Evolutionary conservation across 2,113 vertebrate genomes (phyloP).

Genomic region (Pagrus major): DNA sequence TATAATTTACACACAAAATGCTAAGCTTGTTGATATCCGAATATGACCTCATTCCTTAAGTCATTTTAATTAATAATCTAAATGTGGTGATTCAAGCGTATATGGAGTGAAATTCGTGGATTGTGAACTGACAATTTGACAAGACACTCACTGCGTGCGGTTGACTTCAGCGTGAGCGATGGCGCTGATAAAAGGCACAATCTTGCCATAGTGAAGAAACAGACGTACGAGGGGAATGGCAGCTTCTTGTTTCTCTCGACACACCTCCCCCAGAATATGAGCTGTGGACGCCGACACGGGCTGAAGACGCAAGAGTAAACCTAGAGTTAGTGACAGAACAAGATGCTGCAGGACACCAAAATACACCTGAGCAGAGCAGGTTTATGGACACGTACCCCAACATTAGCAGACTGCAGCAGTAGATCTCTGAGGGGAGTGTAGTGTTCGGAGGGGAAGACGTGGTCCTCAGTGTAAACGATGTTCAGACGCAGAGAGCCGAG

Average conservation of each 20-base stretch:
- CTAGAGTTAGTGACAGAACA: too few species aligned
- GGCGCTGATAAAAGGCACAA: slow-evolving; percentile 97
- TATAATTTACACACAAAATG: slow-evolving; percentile 1
- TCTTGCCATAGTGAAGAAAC: slow-evolving; percentile 94
- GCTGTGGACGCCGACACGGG: slow-evolving; percentile 95
- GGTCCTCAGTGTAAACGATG: slow-evolving; percentile 98
- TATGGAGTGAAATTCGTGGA: background rate
- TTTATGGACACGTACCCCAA: slow-evolving; percentile 84
- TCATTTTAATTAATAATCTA: slow-evolving; percentile 4
- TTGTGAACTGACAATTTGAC: too few species aligned
- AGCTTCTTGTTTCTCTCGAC: slow-evolving; percentile 97
- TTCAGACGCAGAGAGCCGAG: slow-evolving; percentile 96
- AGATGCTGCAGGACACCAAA: background rate
- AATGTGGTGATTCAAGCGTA: background rate
- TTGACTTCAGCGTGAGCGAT: slow-evolving; percentile 96
- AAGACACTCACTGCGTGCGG: slow-evolving; percentile 95
- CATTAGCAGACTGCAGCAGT: slow-evolving; percentile 90
- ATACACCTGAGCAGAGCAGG: background rate
- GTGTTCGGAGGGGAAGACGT: slow-evolving; percentile 94
- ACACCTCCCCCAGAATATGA: slow-evolving; percentile 95
- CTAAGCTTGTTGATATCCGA: background rate
- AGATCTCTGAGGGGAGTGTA: slow-evolving; percentile 93
- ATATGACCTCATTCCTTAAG: slow-evolving; percentile 4
- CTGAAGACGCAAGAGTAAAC: slow-evolving; percentile 75
- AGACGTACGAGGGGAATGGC: slow-evolving; percentile 96